Evolutionary conservation across 2,113 vertebrate genomes (phyloP), one percentile per base, ranked within the genome.

Genomic region (Neotragus pygmaeus): DNA sequence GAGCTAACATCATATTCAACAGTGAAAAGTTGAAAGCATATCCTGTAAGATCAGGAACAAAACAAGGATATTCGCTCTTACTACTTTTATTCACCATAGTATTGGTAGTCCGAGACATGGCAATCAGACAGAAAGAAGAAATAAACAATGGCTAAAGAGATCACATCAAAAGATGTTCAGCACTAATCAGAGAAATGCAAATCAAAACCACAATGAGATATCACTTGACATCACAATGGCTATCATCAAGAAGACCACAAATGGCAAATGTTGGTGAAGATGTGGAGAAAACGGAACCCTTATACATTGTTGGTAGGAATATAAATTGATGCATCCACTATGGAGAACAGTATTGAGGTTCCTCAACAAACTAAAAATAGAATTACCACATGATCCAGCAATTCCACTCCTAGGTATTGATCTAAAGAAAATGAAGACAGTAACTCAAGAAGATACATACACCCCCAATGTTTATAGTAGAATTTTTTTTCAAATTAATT

Each of bases 401-500:
- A 82, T 82, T 82, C 12, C 21, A 55, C 33, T 55, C 49, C 33
- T 15, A 55, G 80, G 33, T 82, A 55, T 51, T 49, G 14, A 82
- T 53, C 80, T 25, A 49, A 36, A 36, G 80, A 55, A 82, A 82
- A 36, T 53, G 49, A 36, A 53, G 12, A 81, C 47, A 82, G 19
- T 36, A 82, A 82, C 55, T 82, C 12, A 53, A 55, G 36, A 55
- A 82, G 49, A 53, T n/a, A 81, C 30, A 81, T 53, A 51, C 5
- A 81, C 66, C 17, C 78, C 3, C 19, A 53, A n/a, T n/a, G 19
- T n/a, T 81, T 23, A 53, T 13, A 81, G 19, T 21, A 21, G 47
- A 28, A 80, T 51, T 25, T 81, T 92, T 94, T 97, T 94, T 88
- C 93, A 97, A 91, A 96, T 97, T 89, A 95, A 80, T 98, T 98